These are phyloP conservation scores for Cryptoleucopteryx plumbea DNA, from an alignment of 2,113 vertebrate species.

Conservation along the genomic window DNA sequence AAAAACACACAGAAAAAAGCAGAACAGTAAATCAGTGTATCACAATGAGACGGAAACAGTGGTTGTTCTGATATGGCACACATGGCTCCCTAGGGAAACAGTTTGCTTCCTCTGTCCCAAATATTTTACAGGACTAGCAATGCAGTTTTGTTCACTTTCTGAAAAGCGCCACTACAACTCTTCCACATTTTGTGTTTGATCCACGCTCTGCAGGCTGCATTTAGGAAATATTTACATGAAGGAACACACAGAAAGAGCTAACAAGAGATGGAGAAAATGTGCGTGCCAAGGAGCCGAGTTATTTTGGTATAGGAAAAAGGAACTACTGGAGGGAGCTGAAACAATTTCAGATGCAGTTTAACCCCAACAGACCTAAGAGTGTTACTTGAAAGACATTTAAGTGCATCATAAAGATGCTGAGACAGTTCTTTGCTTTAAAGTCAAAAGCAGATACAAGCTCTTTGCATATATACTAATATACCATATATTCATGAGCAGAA, in stretches of 20 bases:
- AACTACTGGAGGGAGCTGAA: neutral
- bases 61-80: fast-evolving
- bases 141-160: neutral
- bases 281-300: neutral
- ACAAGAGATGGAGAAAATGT: neutral
- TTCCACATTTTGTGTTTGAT: neutral
- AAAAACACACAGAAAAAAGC: neutral
- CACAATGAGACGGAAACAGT: fast-evolving
- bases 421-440: neutral
- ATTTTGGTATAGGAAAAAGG: slow-evolving; percentile 14
- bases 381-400: neutral
- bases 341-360: neutral
- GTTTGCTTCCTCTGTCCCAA: neutral
- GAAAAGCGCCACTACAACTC: neutral
- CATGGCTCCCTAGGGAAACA: neutral
- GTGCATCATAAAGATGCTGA: neutral
- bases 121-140: neutral
- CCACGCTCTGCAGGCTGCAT: fast-evolving
- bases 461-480: neutral
- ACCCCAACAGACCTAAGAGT: neutral
- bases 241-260: slow-evolving; percentile 10
- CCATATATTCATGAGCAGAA: neutral
- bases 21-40: neutral
- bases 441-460: neutral
- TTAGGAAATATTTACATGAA: slow-evolving; percentile 46